A percentile compares a stretch with the other conserved stretches of the same genome.
Conservation (phyloP, 2,888 invertebrate genomes). For the Heliconius aoede region DNA sequence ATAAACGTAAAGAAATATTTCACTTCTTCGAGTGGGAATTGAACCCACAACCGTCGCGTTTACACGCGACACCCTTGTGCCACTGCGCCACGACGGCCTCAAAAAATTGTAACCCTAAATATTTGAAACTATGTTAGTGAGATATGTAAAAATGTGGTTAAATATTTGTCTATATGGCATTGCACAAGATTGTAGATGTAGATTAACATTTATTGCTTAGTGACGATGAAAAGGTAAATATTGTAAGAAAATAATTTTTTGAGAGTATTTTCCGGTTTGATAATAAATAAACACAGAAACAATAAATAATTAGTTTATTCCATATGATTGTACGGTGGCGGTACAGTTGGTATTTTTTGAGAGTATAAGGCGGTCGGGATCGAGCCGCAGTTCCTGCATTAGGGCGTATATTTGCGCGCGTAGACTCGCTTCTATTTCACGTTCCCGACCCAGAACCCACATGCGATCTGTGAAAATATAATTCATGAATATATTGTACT, state of each 20-base stretch:
- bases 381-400: constrained; percentile 83
- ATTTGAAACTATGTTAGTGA: too few relatives aligned
- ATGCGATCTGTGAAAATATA: constrained; percentile 84
- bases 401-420: constrained; percentile 87
- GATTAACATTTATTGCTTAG: not conserved
- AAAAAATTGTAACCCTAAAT: too few relatives aligned
- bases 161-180: not conserved
- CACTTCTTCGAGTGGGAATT: too few relatives aligned
- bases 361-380: constrained; percentile 88
- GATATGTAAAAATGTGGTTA: not conserved
- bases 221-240: constrained; percentile 2
- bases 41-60: too few relatives aligned
- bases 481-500: not conserved
- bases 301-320: constrained; percentile 42
- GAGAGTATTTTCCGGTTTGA: not conserved
- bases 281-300: constrained; percentile 19
- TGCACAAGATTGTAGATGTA: too few relatives aligned
- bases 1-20: too few relatives aligned
- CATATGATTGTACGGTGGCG: constrained; percentile 34
- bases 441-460: constrained; percentile 87
- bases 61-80: too few relatives aligned
- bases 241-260: not conserved
- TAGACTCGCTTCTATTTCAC: constrained; percentile 85
- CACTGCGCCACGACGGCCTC: too few relatives aligned
- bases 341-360: constrained; percentile 88